Evolutionary conservation across 37 sponge, comb jelly and placozoan genomes (phyloP), one percentile per base, ranked within the genome.

Genomic region (Geodia barretti): DNA sequence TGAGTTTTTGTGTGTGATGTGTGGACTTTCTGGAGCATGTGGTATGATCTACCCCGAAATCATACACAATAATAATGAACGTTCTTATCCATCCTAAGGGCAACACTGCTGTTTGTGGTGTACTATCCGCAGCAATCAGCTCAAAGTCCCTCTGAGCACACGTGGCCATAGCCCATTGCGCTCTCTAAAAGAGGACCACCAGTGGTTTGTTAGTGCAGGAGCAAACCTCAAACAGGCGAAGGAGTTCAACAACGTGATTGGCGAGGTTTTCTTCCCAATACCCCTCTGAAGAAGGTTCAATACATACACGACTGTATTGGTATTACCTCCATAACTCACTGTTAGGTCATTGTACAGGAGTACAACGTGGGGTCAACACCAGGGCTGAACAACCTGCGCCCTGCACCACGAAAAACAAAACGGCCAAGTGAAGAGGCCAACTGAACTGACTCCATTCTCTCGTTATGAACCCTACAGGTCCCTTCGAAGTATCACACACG

Each of bases 21-120:
- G 71, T 39, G 88, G 88, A 4, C 67, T 88, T 3, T 70, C 58
- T 41, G 88, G 88, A 28, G 82, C 83, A 61, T 61, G 62, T 75
- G 88, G 83, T 88, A 62, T 59, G 76, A 26, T 38, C 41, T 23
- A 35, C 24, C 19, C 8, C 24, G 60, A 36, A 20, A 29, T 73
- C 14, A 23, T 34, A 20, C 67, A 1, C 28, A 58, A 26, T 62
- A 24, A 0, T 17, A 39, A 42, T 25, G 41, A 47, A 58, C 3
- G 1, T 20, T 1, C 9, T 62, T 26, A 20, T 1, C 39, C 4
- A 8, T 43, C 59, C 21, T 84, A 21, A 86, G 79, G 84, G 3
- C 69, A 77, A 20, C 84, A 84, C 39, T 60, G 71, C 60, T 84
- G 84, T 54, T 33, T 81, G 24, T 88, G 88, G 88, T 88, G 88